phyloP scores from a whole-genome alignment of 2,113 vertebrate genomes.

The Parotia lawesii region DNA sequence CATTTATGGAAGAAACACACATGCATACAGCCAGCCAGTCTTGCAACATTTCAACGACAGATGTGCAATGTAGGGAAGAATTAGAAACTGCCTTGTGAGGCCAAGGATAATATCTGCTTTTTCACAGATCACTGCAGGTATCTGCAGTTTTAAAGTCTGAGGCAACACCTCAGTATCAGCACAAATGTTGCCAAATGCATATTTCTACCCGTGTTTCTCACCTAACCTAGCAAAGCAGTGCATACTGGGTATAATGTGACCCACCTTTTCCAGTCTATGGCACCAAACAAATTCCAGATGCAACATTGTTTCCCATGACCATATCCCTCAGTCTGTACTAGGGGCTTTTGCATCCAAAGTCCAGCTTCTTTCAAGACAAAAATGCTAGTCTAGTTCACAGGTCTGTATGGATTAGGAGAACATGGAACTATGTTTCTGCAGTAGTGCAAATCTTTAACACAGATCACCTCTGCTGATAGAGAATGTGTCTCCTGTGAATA shows the following conservation, averaged over 20 bases:
- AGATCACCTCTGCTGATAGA: neutral
- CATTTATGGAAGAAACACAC: neutral
- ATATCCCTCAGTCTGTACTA: neutral
- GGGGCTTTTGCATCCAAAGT: rapidly evolving
- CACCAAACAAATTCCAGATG: neutral
- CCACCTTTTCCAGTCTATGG: neutral
- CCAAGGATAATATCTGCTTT: neutral
- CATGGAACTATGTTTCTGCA: neutral
- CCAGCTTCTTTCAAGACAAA: neutral
- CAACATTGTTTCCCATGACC: neutral
- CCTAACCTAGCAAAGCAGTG: neutral
- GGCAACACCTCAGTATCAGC: neutral
- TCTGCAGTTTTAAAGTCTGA: neutral
- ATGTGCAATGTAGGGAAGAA: neutral
- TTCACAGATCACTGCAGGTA: neutral
- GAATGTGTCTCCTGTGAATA: neutral
- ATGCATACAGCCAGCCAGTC: neutral
- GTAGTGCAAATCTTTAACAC: neutral
- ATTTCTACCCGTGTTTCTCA: neutral
- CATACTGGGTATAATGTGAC: neutral
- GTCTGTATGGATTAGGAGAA: neutral
- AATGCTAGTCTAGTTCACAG: neutral
- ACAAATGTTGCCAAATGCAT: neutral
- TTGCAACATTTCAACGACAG: neutral
- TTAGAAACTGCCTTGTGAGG: neutral